Evolutionary conservation across 2,113 vertebrate species (phyloP).

Genomic region (Erpornis zantholeuca): DNA sequence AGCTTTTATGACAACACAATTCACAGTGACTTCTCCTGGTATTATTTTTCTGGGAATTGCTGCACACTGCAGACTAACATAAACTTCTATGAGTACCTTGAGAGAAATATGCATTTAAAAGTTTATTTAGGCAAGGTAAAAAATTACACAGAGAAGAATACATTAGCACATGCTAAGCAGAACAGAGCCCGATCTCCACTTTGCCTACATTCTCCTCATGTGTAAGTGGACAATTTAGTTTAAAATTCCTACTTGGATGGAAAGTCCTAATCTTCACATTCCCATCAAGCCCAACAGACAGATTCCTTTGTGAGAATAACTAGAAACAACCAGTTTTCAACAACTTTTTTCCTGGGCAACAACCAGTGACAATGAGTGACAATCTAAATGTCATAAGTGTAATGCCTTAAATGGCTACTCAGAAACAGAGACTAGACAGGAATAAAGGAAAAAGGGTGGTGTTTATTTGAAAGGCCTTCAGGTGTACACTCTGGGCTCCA

Average conservation of each 20-base stretch:
- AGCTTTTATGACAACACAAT: constrained; percentile 38
- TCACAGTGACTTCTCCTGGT: constrained; percentile 26
- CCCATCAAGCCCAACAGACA: neutral
- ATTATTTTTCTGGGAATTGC: constrained; percentile 49
- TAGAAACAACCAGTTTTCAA: neutral
- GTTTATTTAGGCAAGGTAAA: constrained; percentile 44
- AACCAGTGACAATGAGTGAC: neutral
- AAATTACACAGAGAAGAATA: neutral
- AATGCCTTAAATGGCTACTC: too few relatives aligned
- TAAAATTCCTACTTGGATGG: neutral
- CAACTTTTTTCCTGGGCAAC: neutral
- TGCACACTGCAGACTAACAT: neutral
- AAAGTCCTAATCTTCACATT: neutral
- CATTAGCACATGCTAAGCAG: neutral
- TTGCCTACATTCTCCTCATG: neutral
- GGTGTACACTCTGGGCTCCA: too few relatives aligned
- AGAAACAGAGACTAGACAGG: too few relatives aligned
- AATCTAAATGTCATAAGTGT: neutral
- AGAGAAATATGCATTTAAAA: constrained; percentile 40
- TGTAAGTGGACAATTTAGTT: neutral
- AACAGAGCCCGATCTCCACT: neutral
- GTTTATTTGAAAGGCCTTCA: too few relatives aligned
- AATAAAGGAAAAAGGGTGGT: too few relatives aligned
- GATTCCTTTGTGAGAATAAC: neutral
- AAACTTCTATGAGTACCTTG: constrained; percentile 41